Evolutionary conservation across 1,140 invertebrate species (phyloP), one percentile per base, ranked within the genome.

Genomic region (Drosophila setifemur): DNA sequence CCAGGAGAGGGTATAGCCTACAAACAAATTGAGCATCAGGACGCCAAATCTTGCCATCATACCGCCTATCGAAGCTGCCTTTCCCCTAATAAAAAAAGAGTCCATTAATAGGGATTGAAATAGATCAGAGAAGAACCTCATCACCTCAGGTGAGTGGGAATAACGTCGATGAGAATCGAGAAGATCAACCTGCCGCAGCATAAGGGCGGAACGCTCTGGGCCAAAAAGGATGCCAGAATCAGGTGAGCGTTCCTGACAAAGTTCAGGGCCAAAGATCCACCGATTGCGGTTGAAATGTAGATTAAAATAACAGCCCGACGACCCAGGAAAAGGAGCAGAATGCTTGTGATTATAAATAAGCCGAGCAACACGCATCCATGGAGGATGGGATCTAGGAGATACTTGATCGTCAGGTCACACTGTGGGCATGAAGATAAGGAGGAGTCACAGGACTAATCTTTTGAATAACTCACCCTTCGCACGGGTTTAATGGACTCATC

Each of bases 101-200:
- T 1, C 4, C 1, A 12, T n/a, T 21, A 14, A 25, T 0, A 3
- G 5, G 19, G 9, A 5, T 7, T 45, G 1, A 5, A 11, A 14
- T 26, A 8, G 5, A 14, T 5, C 6, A 35, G 29, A 16, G 2
- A 9, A 14, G 12, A 16, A 2, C 3, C 2, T 8, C 39, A 2
- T 61, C n/a, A 75, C 77, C 76, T 67, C 0, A 76, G 7, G 3
- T 72, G 42, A 1, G 76, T 82, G 4, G 77, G 76, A 7, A 75
- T 25, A 5, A 66, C 5, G 48, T 81, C 76, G 14, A 81, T 49
- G n/a, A 82, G 0, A 7, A 75, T 14, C 1, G 49, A 12, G 0
- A 37, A 0, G 0, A 21, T 2, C 42, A 81, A n/a, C 6, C 72
- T 14, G 0, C 76, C 0, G 9, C 49, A 21, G 14, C 67, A 58